phyloP scores from a whole-genome alignment of 2,888 invertebrate species.

The Eilema depressum region DNA sequence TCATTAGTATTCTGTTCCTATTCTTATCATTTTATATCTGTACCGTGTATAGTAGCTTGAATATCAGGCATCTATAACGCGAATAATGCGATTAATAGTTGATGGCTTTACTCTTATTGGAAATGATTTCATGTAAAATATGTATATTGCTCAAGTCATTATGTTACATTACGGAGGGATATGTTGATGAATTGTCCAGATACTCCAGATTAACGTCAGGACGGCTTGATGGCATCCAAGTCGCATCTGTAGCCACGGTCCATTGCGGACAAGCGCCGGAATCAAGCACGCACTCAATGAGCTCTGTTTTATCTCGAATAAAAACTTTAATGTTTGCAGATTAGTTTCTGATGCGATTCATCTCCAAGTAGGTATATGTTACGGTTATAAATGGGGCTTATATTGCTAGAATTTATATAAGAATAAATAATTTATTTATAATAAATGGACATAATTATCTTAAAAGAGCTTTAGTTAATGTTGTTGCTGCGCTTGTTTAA shows the following conservation, averaged over 20 bases:
- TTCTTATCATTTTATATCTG: no score
- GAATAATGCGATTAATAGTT: no score
- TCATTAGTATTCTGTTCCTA: no score
- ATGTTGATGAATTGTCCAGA: slow-evolving; percentile 73
- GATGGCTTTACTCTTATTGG: no score
- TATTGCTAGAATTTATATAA: not conserved
- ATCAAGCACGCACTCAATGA: slow-evolving; percentile 70
- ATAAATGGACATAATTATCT: not conserved
- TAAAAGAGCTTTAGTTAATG: not conserved
- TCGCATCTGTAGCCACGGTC: slow-evolving; percentile 72
- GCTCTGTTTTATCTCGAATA: slow-evolving; percentile 67
- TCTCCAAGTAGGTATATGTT: slow-evolving; percentile 25
- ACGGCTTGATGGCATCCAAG: slow-evolving; percentile 80
- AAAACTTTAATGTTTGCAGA: slow-evolving; percentile 64
- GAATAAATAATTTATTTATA: not conserved
- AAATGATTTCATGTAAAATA: slow-evolving; percentile 20
- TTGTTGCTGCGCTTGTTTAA: not conserved
- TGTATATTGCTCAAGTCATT: slow-evolving; percentile 40
- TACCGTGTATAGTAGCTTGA: no score
- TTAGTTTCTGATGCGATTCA: slow-evolving; percentile 47
- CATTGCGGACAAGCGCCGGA: slow-evolving; percentile 54
- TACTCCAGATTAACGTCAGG: slow-evolving; percentile 72
- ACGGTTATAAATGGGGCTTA: slow-evolving; percentile 8
- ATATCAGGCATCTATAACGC: no score
- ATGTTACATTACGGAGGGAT: slow-evolving; percentile 64